A percentile compares a stretch with the other conserved stretches of the same genome.
phyloP scores from a whole-genome alignment of 2,888 invertebrate genomes.

The Agrochola lychnidis region DNA sequence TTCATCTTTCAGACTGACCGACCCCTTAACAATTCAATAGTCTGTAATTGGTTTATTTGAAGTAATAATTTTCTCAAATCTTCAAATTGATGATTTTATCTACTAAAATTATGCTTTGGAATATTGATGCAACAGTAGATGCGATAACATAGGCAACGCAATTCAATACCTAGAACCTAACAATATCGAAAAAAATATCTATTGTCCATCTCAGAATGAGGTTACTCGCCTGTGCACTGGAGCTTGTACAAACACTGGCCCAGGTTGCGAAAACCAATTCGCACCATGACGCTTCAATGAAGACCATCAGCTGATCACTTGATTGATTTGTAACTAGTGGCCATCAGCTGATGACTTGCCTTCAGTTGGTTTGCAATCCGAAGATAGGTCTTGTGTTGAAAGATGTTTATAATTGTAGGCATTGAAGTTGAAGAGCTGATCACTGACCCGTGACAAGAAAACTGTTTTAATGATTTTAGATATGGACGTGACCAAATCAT shows the following conservation, averaged over 20 bases:
- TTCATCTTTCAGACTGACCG: no score
- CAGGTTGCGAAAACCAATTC: conserved; percentile 55
- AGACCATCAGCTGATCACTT: conserved; percentile 47
- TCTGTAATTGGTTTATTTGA: no score
- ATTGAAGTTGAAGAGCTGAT: conserved; percentile 24
- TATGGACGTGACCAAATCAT: conserved; percentile 7
- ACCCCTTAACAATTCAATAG: no score
- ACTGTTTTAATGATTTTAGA: conserved; percentile 8
- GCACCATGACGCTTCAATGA: conserved; percentile 58
- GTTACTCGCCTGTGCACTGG: conserved; percentile 59
- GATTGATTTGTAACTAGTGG: conserved; percentile 38
- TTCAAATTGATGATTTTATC: neutral
- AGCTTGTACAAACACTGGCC: conserved; percentile 52
- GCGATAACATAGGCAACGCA: conserved; percentile 18
- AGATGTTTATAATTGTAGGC: conserved; percentile 8
- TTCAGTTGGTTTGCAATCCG: conserved; percentile 29
- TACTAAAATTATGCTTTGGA: neutral
- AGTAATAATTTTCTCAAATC: no score
- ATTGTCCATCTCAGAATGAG: conserved; percentile 56
- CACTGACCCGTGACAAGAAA: conserved; percentile 11
- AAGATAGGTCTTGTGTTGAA: conserved; percentile 28
- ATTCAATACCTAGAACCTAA: conserved; percentile 40
- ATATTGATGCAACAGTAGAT: neutral
- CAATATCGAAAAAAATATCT: conserved; percentile 13
- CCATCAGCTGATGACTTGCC: conserved; percentile 30